A percentile compares a stretch with the other conserved stretches of the same genome.
Evolutionary conservation across 2,113 vertebrate genomes (phyloP).

Genomic region (Romanogobio albipinnatus): DNA sequence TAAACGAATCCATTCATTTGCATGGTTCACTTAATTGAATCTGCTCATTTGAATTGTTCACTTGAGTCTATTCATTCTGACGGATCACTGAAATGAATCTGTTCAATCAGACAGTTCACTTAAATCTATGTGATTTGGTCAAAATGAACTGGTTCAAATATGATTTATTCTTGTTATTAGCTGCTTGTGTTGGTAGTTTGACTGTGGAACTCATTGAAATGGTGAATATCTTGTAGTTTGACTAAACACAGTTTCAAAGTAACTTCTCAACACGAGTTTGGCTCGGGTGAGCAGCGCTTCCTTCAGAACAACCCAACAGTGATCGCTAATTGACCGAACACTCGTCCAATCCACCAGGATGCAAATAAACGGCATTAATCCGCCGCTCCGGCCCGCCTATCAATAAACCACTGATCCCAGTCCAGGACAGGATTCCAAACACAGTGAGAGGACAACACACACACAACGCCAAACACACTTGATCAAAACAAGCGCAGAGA

Average conservation of each 20-base stretch:
- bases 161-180: background rate
- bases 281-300: background rate
- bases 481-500: background rate
- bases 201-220: background rate
- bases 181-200: background rate
- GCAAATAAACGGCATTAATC: slow-evolving; percentile 42
- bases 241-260: background rate
- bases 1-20: background rate
- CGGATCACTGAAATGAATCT: background rate
- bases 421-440: slow-evolving; percentile 20
- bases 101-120: background rate
- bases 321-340: slow-evolving; percentile 19
- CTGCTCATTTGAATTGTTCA: background rate
- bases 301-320: background rate
- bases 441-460: slow-evolving; percentile 1
- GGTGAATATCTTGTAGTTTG: background rate
- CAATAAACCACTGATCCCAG: slow-evolving; percentile 15
- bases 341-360: background rate
- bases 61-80: background rate
- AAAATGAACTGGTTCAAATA: background rate
- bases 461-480: background rate
- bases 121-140: background rate
- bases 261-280: background rate
- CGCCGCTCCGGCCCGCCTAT: background rate
- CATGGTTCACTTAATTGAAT: background rate